A percentile compares a stretch with the other conserved stretches of the same genome.
These are phyloP conservation scores for Bombyx huttoni DNA, from an alignment of 2,888 invertebrate species.

Conservation along the genomic window DNA sequence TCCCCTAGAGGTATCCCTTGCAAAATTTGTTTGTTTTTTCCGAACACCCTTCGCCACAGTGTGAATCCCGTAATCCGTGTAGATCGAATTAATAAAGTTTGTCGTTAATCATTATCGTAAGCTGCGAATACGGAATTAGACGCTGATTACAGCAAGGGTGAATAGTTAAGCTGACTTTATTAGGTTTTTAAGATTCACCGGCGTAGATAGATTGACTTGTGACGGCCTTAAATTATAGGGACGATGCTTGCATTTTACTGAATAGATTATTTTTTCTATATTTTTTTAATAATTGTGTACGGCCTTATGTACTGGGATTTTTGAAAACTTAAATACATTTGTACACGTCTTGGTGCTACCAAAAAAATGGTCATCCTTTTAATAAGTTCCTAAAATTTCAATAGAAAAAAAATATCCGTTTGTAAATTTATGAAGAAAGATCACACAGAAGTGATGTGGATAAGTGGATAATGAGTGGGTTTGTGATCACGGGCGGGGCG, in stretches of 20 bases:
- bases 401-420: background rate
- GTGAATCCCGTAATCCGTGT: slow-evolving; percentile 51
- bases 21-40: slow-evolving; percentile 65
- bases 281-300: no score
- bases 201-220: background rate
- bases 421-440: slow-evolving; percentile 12
- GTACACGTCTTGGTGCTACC: no score
- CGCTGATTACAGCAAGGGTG: slow-evolving; percentile 61
- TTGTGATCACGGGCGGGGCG: slow-evolving; percentile 43
- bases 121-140: slow-evolving; percentile 63
- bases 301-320: no score
- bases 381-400: background rate
- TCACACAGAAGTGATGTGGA: slow-evolving; percentile 61
- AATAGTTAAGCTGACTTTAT: slow-evolving; percentile 37
- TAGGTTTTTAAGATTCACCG: slow-evolving; percentile 14
- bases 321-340: no score
- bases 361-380: no score
- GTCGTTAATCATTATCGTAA: slow-evolving; percentile 71
- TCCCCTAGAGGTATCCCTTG: slow-evolving; percentile 39
- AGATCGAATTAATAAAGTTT: slow-evolving; percentile 68
- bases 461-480: slow-evolving; percentile 67
- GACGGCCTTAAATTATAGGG: slow-evolving; percentile 1
- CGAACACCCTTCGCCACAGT: slow-evolving; percentile 38
- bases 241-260: background rate
- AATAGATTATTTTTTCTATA: no score